phyloP scores from a whole-genome alignment of 1,140 invertebrate genomes.

The Aplysia californica region DNA sequence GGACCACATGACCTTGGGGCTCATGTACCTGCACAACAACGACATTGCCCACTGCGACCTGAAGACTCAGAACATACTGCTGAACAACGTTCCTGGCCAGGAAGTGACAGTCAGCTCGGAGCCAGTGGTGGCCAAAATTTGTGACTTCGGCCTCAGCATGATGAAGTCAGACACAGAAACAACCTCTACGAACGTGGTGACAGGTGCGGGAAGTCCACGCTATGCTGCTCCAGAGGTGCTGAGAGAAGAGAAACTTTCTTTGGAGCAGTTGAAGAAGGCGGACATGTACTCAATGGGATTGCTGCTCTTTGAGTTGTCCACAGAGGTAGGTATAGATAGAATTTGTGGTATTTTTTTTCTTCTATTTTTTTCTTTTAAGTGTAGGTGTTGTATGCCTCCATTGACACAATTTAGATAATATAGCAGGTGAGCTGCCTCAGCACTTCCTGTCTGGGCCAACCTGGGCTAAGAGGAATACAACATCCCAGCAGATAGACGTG shows the following conservation, averaged over 20 bases:
- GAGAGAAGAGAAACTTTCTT: not conserved
- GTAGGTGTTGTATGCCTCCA: too few relatives aligned
- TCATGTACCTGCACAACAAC: not conserved
- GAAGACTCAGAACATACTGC: not conserved
- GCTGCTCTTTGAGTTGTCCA: not conserved
- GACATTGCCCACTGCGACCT: not conserved
- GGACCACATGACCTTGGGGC: not conserved
- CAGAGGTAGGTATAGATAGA: too few relatives aligned
- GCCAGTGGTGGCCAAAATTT: not conserved
- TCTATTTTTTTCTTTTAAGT: too few relatives aligned
- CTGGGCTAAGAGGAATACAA: too few relatives aligned
- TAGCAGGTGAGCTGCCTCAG: too few relatives aligned
- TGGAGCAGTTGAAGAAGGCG: conserved; percentile 9
- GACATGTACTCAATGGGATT: conserved; percentile 4
- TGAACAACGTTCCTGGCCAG: conserved; percentile 5
- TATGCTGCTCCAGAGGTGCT: too few relatives aligned
- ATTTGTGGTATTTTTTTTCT: too few relatives aligned
- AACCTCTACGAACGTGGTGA: not conserved
- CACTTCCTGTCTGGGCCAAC: too few relatives aligned
- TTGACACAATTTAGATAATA: too few relatives aligned
- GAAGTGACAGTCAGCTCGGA: not conserved
- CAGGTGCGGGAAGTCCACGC: not conserved
- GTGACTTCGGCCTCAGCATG: not conserved
- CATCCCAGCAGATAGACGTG: too few relatives aligned
- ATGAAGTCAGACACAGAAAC: conserved; percentile 11